These are phyloP conservation scores for Andricus grossulariae DNA, from an alignment of 1,140 invertebrate species.

Conservation along the genomic window DNA sequence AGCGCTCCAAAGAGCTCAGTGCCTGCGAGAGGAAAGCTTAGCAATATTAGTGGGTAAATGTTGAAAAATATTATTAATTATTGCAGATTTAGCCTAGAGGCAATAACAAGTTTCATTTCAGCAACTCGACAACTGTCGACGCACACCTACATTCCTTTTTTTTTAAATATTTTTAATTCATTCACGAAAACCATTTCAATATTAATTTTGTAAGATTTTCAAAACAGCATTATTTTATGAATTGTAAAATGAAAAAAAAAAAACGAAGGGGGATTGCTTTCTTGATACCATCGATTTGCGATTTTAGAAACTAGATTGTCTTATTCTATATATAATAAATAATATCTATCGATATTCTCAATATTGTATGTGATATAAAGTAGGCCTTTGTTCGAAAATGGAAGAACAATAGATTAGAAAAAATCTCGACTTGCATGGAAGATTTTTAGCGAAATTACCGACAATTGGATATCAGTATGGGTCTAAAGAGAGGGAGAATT, in stretches of 20 bases:
- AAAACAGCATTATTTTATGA: too few species aligned
- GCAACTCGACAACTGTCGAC: conserved; percentile 26
- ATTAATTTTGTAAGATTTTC: not conserved
- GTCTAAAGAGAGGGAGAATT: conserved; percentile 24
- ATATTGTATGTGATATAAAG: conserved; percentile 70
- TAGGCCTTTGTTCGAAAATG: conserved; percentile 64
- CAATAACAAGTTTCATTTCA: conserved; percentile 41
- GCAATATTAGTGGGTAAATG: conserved; percentile 70
- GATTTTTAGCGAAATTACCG: not conserved
- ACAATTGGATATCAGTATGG: conserved; percentile 42
- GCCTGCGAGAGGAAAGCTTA: conserved; percentile 62
- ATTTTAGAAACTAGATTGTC: conserved; percentile 42
- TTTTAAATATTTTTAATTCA: not conserved
- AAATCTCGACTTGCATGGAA: conserved; percentile 14
- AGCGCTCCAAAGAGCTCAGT: conserved; percentile 62
- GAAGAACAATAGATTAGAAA: conserved; percentile 41
- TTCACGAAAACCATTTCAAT: not conserved
- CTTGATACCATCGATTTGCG: not conserved
- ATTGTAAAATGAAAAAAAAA: too few species aligned
- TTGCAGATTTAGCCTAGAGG: conserved; percentile 37
- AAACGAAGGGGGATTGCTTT: too few species aligned
- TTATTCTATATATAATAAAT: conserved; percentile 46
- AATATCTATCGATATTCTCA: conserved; percentile 51
- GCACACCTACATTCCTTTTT: conserved; percentile 11
- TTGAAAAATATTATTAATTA: conserved; percentile 42